phyloP scores from a whole-genome alignment of 2,888 invertebrate species.

The Cephus nigrinus region DNA sequence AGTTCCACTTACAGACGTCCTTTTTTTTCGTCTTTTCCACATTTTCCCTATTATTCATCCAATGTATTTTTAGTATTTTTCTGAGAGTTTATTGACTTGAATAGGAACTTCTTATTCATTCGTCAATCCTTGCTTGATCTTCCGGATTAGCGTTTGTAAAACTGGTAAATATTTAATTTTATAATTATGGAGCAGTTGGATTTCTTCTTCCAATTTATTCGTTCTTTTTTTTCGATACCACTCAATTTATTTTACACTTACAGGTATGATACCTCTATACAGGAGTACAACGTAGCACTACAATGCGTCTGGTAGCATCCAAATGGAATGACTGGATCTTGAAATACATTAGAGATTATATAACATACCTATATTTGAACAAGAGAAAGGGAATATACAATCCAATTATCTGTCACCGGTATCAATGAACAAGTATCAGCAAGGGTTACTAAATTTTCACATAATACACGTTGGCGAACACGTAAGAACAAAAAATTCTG shows the following conservation, averaged over 20 bases:
- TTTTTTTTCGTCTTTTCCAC: too few relatives aligned
- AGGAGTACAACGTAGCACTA: slow-evolving; percentile 21
- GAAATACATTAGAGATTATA: not conserved
- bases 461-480: not conserved
- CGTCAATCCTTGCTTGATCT: too few relatives aligned
- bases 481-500: not conserved
- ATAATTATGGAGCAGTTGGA: not conserved
- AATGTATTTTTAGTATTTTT: too few relatives aligned
- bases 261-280: slow-evolving; percentile 40
- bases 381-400: not conserved
- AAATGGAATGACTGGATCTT: slow-evolving; percentile 1
- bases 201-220: not conserved
- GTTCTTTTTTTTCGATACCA: slow-evolving; percentile 21
- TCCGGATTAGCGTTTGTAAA: too few relatives aligned
- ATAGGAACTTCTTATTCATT: too few relatives aligned
- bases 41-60: too few relatives aligned
- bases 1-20: too few relatives aligned
- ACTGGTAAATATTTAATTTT: not conserved
- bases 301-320: slow-evolving; percentile 12
- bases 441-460: not conserved
- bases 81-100: too few relatives aligned
- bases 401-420: not conserved
- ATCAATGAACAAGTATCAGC: not conserved
- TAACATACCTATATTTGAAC: not conserved
- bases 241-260: slow-evolving; percentile 38